Base-by-base conservation (phyloP, 1,140 invertebrate genomes). In the Phthorimaea operculella region DNA sequence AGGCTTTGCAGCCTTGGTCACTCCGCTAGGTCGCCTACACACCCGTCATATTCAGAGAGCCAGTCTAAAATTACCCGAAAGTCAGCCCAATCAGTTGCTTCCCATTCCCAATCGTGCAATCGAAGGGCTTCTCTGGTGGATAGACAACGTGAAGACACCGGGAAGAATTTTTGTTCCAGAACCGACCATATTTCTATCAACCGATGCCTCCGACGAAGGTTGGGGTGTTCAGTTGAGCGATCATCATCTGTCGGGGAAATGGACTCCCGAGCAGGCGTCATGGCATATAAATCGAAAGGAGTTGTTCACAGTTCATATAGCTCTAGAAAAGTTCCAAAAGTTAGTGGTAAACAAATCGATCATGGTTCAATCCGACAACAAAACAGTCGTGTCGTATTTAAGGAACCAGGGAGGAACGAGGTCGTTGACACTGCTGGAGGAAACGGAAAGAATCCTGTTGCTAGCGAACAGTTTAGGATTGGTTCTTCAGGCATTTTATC, bases 201-300 rank as follows among this genome's bases (percentile, higher is more conserved):
- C 52, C 7, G 52, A 54, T 14, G 52, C 52, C 16, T 17, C 52
- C n/a, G 52, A 47, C 17, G 12, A 11, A 17, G 52, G 52, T 2
- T 54, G 52, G 52, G 52, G 52, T 11, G 39, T 47, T 14, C 45
- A 47, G 14, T 16, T 47, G 16, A 14, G 15, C 11, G 12, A 47
- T 47, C 11, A 14, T 9, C 17, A 47, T 47, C 15, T 9, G 16
- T 47, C 45, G 8, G 45, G 45, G 1, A 47, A 4, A 9, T 47
- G 45, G 45, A 47, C 8, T 18, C 1, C 4, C 8, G 45, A 59
- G 34, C 54, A 55, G 16, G 17, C 12, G 12, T 1, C 1, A 2
- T 55, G 54, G 54, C 54, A 55, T n/a, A 55, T 49, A 28, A 55
- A 55, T 34, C n/a, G 11, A 14, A 55, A 50, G 14, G 54, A 55